These are phyloP conservation scores for Pelochelys cantorii DNA, from an alignment of 2,797 vertebrate species.

Conservation along the genomic window DNA sequence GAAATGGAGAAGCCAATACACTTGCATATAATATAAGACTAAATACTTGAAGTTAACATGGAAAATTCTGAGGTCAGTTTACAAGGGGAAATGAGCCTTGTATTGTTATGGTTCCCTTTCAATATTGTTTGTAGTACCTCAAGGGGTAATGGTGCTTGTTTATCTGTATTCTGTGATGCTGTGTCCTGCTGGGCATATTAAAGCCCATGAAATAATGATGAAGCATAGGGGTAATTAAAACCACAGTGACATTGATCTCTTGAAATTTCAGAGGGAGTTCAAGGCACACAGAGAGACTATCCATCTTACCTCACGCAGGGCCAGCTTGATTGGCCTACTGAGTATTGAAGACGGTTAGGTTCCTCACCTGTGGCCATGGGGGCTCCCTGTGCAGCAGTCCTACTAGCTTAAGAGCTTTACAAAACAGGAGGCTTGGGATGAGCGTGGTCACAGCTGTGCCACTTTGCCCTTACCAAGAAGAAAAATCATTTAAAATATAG, in stretches of 20 bases:
- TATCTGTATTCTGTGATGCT: conserved; percentile 71
- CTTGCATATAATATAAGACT: conserved; percentile 25
- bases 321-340: conserved; percentile 94
- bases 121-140: conserved; percentile 50
- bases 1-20: background rate
- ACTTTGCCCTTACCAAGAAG: conserved; percentile 41
- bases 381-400: conserved; percentile 88
- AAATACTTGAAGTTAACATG: conserved; percentile 36
- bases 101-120: conserved; percentile 47
- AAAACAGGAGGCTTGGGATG: conserved; percentile 75
- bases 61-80: conserved; percentile 72
- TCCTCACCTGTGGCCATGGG: conserved; percentile 92
- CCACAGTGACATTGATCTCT: conserved; percentile 87
- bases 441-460: conserved; percentile 68
- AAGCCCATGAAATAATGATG: conserved; percentile 96
- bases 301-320: conserved; percentile 86
- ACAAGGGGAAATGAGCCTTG: conserved; percentile 42
- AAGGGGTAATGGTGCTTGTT: conserved; percentile 70
- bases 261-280: conserved; percentile 91
- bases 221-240: conserved; percentile 93
- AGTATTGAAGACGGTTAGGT: conserved; percentile 85
- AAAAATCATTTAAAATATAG: conserved; percentile 55
- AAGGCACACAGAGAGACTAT: conserved; percentile 83
- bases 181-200: conserved; percentile 88
- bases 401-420: conserved; percentile 77